Base-by-base conservation (phyloP, 2,888 invertebrate species). In the Scaptomyza polygonia region DNA sequence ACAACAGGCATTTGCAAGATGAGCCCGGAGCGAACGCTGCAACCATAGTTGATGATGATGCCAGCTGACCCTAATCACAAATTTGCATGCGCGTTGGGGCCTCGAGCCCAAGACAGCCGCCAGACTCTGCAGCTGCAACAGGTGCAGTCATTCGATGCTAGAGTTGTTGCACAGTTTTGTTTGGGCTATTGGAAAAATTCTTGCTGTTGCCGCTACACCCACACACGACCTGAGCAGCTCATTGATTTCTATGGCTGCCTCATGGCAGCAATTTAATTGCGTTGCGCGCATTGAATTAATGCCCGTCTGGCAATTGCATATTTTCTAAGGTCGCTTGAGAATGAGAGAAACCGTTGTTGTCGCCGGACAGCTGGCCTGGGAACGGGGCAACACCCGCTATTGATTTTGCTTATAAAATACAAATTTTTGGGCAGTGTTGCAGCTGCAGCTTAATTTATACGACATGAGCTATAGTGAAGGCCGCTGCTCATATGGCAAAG, bases 61-160 rank as follows among this genome's bases (percentile, higher is more conserved):
- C 86, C 58, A 67, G 75, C 72, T 88, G 88, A 88, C 83, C 83
- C 88, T 84, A 84, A 84, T 84, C 85, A 78, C 88, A 81, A 86
- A 84, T 88, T 88, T 88, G 84, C 88, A 88, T 88, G 84, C 71
- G 70, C 66, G 45, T 48, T 48, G 45, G 48, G 52, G 59, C 68
- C 73, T 61, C 58, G 51, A 49, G 66, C 43, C 29, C 49, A 53
- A 45, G 11, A 40, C 54, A 47, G 47, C 8, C 11, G 14, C 9
- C 34, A 21, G 74, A 34, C 59, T 29, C 36, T 67, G 68, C 67
- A 48, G 63, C 55, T 68, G 62, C 48, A 45, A 53, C 83, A 71
- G 65, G 76, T 63, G 69, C 81, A 27, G 27, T 25, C 74, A 64
- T 44, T 30, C n/a, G 44, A 59, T 30, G 34, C 45, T 11, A 7